Percentiles rank a stretch among this genome's conserved stretches.
phyloP scores from a whole-genome alignment of 2,888 invertebrate species.

The Thymelicus acteon region DNA sequence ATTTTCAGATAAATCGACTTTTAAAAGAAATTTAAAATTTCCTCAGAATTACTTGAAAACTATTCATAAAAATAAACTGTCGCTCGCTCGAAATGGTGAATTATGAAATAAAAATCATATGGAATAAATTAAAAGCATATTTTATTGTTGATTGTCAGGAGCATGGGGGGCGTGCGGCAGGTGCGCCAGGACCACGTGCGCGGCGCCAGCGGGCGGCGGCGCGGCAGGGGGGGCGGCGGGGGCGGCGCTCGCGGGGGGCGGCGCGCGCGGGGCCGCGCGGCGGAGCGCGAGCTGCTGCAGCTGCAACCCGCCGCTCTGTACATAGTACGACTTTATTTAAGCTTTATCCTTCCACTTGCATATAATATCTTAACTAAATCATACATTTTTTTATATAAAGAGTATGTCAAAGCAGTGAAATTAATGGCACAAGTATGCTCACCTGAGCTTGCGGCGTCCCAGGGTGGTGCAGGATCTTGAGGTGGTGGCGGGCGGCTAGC shows the following conservation, averaged over 20 bases:
- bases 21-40: no score
- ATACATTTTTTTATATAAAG: no score
- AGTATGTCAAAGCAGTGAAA: not conserved
- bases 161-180: constrained; percentile 61
- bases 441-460: constrained; percentile 60
- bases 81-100: no score
- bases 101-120: constrained; percentile 1
- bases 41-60: no score
- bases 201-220: constrained; percentile 51
- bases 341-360: not conserved
- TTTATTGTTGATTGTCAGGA: constrained; percentile 57
- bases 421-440: not conserved
- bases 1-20: no score
- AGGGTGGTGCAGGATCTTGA: constrained; percentile 76
- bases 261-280: constrained; percentile 50
- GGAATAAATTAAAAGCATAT: constrained; percentile 7
- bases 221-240: constrained; percentile 59
- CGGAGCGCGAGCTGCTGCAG: constrained; percentile 81
- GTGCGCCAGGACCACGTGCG: constrained; percentile 57
- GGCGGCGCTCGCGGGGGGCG: constrained; percentile 46
- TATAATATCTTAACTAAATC: no score
- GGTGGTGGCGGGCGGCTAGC: constrained; percentile 74
- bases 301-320: constrained; percentile 70
- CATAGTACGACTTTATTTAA: constrained; percentile 38
- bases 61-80: no score